Conservation (phyloP, 2,888 invertebrate species). For the Pristionchus mayeri region DNA sequence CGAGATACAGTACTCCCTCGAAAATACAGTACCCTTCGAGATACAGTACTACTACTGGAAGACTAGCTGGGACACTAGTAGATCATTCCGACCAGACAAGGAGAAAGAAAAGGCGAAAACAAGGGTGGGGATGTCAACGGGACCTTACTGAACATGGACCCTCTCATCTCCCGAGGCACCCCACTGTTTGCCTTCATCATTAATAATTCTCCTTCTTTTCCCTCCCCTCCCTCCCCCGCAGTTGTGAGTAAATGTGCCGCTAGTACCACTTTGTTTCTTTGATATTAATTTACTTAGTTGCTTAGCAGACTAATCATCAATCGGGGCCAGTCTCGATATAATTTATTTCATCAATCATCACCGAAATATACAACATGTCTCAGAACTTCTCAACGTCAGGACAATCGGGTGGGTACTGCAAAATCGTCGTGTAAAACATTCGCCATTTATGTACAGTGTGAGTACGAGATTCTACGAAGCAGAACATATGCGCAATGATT, state of each 20-base stretch:
- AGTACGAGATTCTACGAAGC: constrained; percentile 24
- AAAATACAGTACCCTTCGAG: neutral
- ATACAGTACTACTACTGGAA: too few species aligned
- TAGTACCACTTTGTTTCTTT: neutral
- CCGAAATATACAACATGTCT: constrained; percentile 11
- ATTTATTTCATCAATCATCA: constrained; percentile 1
- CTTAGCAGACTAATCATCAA: too few species aligned
- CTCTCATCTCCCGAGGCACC: neutral
- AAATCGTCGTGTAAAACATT: constrained; percentile 11
- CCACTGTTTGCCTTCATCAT: constrained; percentile 8
- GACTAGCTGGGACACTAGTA: neutral
- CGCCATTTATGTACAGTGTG: constrained; percentile 6
- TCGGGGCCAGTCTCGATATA: neutral
- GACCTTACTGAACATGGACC: constrained; percentile 30
- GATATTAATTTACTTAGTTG: neutral
- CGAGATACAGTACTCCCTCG: too few species aligned
- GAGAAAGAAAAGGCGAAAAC: neutral
- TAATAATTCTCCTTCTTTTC: constrained; percentile 14
- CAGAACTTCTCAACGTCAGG: constrained; percentile 3
- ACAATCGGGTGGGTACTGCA: neutral
- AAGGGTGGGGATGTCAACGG: neutral
- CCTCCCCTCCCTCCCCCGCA: neutral
- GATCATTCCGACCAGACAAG: constrained; percentile 12
- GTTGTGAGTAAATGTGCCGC: neutral
- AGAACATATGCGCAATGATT: neutral